phyloP scores from a whole-genome alignment of 2,113 vertebrate genomes.

The Pachyramphus minor region DNA sequence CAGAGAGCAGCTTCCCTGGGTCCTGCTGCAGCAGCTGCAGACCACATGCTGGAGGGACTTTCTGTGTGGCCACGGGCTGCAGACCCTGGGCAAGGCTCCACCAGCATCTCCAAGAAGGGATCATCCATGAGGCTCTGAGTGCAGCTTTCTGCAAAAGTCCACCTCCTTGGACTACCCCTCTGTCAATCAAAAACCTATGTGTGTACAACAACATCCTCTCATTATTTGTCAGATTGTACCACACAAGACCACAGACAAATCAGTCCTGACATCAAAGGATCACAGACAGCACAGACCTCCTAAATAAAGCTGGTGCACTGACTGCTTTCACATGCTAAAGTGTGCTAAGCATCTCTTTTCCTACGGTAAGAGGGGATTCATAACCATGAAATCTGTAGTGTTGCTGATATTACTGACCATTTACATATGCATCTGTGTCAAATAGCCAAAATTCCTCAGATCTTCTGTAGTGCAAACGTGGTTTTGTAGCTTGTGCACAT shows the following conservation, averaged over 20 bases:
- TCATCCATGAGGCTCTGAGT: neutral
- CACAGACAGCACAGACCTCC: neutral
- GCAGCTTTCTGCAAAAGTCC: neutral
- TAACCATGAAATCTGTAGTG: neutral
- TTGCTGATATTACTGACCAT: neutral
- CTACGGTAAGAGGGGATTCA: neutral
- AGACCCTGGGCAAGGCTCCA: neutral
- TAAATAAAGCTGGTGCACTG: neutral
- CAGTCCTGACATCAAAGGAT: neutral
- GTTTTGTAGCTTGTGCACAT: neutral
- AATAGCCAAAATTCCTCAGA: neutral
- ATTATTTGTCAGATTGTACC: neutral
- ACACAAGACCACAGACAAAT: neutral
- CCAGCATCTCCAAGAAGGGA: neutral
- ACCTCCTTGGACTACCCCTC: neutral
- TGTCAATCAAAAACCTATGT: neutral
- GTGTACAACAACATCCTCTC: neutral
- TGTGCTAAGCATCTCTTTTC: neutral
- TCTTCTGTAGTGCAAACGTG: neutral
- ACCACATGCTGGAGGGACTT: neutral
- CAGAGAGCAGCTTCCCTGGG: neutral
- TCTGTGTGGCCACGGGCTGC: neutral
- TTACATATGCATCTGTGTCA: neutral
- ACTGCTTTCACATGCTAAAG: neutral
- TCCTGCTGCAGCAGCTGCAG: neutral